Base-by-base conservation (phyloP, 2,113 vertebrate species). In the Pseudorasbora parva region DNA sequence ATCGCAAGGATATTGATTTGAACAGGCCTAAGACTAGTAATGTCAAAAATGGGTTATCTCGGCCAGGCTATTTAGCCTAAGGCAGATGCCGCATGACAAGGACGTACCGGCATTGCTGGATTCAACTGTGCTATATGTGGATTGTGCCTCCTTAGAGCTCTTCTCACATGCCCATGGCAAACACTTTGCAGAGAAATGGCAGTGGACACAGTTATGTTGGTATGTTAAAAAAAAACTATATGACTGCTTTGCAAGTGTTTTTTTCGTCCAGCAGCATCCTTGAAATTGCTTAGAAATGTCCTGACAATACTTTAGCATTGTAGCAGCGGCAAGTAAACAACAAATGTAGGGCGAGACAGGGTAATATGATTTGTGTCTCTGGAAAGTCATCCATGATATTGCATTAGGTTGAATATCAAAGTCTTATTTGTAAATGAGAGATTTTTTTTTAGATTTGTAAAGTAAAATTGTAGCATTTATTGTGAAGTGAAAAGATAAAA, bases 171-270 rank as follows among this genome's bases (percentile, higher is more conserved):
- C 72, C 15, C 23, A 51, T 30, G 25, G 4, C 17, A 15, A 43
- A 73, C 7, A 47, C 33, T 59, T 37, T 78, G 54, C 75, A 57
- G 30, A 59, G 59, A 79, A 79, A 78, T 10, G 15, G 8, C 77
- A 60, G 14, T 47, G 41, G 64, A 64, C 37, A 79, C n/a, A 2
- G 2, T 79, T 66, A 12, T 19, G 9, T n/a, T 43, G 19, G 15
- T 27, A 45, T 64, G 15, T 64, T n/a, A n/a, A n/a, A n/a, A 30
- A 23, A 49, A 64, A 47, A 41, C 14, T 41, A 37, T 57, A 37
- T 57, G 4, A 54, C 17, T 77, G 37, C 51, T 41, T 59, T 21
- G 11, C n/a, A 30, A 5, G 6, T 14, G 69, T 72, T 47, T 33
- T 72, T 30, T 51, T 47, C 19, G n/a, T 71, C 5, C 21, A 43